A percentile compares a stretch with the other conserved stretches of the same genome.
These are phyloP conservation scores for Hestina assimilis DNA, from an alignment of 1,140 invertebrate species.

Conservation along the genomic window DNA sequence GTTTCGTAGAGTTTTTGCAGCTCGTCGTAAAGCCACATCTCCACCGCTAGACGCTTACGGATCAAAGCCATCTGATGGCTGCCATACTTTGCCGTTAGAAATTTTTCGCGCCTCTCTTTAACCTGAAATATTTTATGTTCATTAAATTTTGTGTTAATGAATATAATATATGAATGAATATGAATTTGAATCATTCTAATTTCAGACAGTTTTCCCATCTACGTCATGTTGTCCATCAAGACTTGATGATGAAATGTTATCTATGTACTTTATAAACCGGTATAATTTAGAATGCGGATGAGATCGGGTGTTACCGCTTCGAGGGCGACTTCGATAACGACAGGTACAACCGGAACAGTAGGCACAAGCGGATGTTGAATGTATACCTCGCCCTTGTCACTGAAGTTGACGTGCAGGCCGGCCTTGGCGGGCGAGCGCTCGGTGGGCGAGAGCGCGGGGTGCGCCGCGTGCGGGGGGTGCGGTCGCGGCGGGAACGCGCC, in stretches of 20 bases:
- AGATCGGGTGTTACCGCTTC: too few relatives aligned
- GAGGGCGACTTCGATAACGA: too few relatives aligned
- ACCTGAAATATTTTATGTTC: conserved; percentile 80
- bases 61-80: conserved; percentile 98
- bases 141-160: background rate
- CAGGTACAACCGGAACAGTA: too few relatives aligned
- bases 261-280: too few relatives aligned
- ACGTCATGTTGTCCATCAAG: too few relatives aligned
- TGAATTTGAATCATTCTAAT: too few relatives aligned
- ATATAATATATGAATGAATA: background rate
- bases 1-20: conserved; percentile 93
- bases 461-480: conserved; percentile 29
- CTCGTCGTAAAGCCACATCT: conserved; percentile 98
- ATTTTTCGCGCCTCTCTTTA: conserved; percentile 93
- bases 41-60: conserved; percentile 94
- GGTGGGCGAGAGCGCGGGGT: conserved; percentile 69
- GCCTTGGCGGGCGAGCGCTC: conserved; percentile 87
- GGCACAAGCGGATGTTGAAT: background rate
- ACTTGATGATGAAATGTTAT: too few relatives aligned
- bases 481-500: conserved; percentile 33
- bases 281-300: too few relatives aligned
- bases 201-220: too few relatives aligned
- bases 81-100: conserved; percentile 97
- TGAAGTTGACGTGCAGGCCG: conserved; percentile 92
- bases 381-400: conserved; percentile 84